Evolutionary conservation across 2,888 invertebrate species (phyloP), one percentile per base, ranked within the genome.

Genomic region (Drosophila kambysellisi): DNA sequence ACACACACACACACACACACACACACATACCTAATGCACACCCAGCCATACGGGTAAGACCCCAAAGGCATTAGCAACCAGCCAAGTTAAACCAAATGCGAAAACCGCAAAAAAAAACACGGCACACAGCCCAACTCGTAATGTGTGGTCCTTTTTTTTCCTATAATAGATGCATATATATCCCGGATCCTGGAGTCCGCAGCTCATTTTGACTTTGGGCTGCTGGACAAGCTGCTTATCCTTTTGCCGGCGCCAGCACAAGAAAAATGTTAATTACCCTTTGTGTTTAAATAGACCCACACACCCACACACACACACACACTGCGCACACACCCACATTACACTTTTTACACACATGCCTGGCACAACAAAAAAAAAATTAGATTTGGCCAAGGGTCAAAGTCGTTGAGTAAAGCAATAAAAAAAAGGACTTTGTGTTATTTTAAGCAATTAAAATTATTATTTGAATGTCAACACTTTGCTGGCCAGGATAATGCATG

Each of bases 401-500:
- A 74, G 65, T 70, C 82, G 78, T 78, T 64, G 65, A 37, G 60
- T 32, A 52, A 33, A 39, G 51, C 25, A 54, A 37, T 25, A 57
- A 39, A 64, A 52, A 56, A 58, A 54, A 59, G 71, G 69, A 76
- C 70, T 74, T 79, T 82, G 71, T 91, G 88, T 91, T 91, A 86
- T 92, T 88, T 88, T 79, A 83, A 82, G 91, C 91, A 91, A 91
- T 91, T 91, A 92, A 92, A 91, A 92, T 91, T 91, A 92, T 91
- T 91, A 91, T 91, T 92, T 91, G 90, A 92, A 92, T 91, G 91
- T 92, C 92, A 92, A 91, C 91, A 91, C 91, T 91, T 88, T 84
- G 77, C 69, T 71, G 77, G 70, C 70, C 76, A 80, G 81, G 76
- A 87, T 88, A 88, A 87, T 86, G 89, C 90, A 87, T 87, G 87